Percentiles rank a stretch among this genome's conserved stretches.
These are phyloP conservation scores for Penaeus indicus DNA, from an alignment of 1,140 invertebrate genomes.

Conservation along the genomic window DNA sequence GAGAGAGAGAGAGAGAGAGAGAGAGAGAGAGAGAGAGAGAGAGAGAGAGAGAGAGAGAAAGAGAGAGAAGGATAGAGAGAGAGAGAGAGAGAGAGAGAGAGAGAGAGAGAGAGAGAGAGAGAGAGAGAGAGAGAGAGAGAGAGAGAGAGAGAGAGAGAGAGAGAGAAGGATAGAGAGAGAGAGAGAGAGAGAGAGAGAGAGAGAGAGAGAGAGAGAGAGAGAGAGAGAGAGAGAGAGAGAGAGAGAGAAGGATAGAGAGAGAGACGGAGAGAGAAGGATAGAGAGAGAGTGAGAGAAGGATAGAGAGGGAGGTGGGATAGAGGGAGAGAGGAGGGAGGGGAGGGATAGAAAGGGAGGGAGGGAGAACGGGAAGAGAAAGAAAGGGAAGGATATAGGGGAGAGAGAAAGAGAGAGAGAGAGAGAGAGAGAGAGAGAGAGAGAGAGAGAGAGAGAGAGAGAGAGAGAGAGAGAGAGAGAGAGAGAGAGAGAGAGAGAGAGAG, in stretches of 20 bases:
- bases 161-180: not conserved
- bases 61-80: too few species aligned
- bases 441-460: constrained; percentile 17
- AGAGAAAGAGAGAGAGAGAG: constrained; percentile 12
- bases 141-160: constrained; percentile 32
- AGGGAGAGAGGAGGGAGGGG: not conserved
- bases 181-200: too few species aligned
- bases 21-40: not conserved
- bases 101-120: constrained; percentile 16
- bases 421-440: constrained; percentile 19
- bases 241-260: not conserved
- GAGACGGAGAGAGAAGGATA: too few species aligned
- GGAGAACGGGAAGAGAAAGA: not conserved
- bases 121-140: not conserved
- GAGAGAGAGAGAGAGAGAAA: not conserved
- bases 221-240: not conserved
- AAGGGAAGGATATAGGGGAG: not conserved
- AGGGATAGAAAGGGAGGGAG: not conserved
- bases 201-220: too few species aligned
- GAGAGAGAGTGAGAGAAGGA: too few species aligned
- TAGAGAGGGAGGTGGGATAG: too few species aligned
- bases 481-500: too few species aligned
- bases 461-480: not conserved
- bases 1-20: not conserved
- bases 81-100: not conserved